These are phyloP conservation scores for Anarrhichthys ocellatus DNA, from an alignment of 2,113 vertebrate genomes.

Conservation along the genomic window DNA sequence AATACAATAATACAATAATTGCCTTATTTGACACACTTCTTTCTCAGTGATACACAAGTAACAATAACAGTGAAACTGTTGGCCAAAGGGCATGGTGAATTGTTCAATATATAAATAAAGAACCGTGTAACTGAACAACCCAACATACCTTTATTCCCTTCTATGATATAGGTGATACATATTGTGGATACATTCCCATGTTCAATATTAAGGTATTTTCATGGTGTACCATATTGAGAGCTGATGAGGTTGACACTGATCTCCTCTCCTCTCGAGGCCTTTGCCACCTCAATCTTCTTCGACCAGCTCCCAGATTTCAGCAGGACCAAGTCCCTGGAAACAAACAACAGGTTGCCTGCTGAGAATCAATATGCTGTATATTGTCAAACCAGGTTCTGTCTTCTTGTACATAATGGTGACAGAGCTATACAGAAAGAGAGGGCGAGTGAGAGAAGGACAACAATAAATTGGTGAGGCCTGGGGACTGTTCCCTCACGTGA, in stretches of 20 bases:
- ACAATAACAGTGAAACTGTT: neutral
- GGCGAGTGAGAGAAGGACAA: neutral
- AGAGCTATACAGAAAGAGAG: neutral
- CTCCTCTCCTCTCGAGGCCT: conserved; percentile 86
- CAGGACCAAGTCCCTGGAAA: conserved; percentile 87
- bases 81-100: neutral
- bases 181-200: neutral
- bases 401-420: neutral
- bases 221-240: conserved; percentile 91
- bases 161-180: neutral
- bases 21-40: neutral
- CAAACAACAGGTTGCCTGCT: conserved; percentile 36
- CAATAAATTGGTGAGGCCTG: neutral
- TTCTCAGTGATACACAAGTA: neutral
- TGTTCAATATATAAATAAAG: neutral
- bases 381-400: neutral
- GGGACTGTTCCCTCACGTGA: conserved; percentile 76
- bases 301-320: conserved; percentile 90
- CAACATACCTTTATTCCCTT: neutral
- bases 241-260: conserved; percentile 94
- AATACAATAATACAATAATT: neutral
- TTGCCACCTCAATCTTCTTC: conserved; percentile 91
- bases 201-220: neutral
- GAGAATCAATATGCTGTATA: neutral
- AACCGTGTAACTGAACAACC: neutral